These are phyloP conservation scores for Melanotaenia maccullochi DNA, from an alignment of 2,797 vertebrate genomes.

Conservation along the genomic window DNA sequence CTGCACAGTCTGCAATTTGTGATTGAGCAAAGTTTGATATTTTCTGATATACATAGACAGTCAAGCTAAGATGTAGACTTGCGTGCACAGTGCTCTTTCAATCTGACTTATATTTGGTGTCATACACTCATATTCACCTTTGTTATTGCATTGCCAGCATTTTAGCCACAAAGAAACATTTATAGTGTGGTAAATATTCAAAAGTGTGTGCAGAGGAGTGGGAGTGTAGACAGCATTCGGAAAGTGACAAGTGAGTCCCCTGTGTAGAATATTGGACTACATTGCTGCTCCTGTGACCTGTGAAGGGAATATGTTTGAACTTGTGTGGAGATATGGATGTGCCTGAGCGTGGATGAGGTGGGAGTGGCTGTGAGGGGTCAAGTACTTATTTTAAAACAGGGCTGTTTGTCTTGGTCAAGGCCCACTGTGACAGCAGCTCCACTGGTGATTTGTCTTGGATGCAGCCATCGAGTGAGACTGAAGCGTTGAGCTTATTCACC, in stretches of 20 bases:
- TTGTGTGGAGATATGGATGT: constrained; percentile 68
- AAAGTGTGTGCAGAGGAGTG: constrained; percentile 36
- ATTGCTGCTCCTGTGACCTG: constrained; percentile 74
- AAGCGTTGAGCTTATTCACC: constrained; percentile 55
- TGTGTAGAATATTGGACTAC: constrained; percentile 50
- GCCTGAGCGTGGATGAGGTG: constrained; percentile 64
- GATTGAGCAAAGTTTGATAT: constrained; percentile 65
- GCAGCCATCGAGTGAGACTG: constrained; percentile 63
- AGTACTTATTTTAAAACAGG: constrained; percentile 78
- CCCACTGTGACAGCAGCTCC: constrained; percentile 77
- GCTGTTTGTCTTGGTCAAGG: constrained; percentile 85
- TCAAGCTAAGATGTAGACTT: constrained; percentile 34
- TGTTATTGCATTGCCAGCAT: constrained; percentile 58
- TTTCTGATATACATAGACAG: constrained; percentile 36
- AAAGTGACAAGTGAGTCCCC: constrained; percentile 71
- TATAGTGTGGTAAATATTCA: constrained; percentile 76
- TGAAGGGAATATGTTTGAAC: constrained; percentile 67
- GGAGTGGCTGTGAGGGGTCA: constrained; percentile 63
- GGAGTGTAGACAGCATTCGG: constrained; percentile 55
- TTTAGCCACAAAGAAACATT: constrained; percentile 48
- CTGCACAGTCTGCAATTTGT: constrained; percentile 71
- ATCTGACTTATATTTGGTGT: constrained; percentile 48
- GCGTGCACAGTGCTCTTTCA: constrained; percentile 37
- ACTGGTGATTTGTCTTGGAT: constrained; percentile 85
- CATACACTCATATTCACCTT: constrained; percentile 53